Evolutionary conservation across 2,797 vertebrate species (phyloP), one percentile per base, ranked within the genome.

Genomic region (Menidia menidia): DNA sequence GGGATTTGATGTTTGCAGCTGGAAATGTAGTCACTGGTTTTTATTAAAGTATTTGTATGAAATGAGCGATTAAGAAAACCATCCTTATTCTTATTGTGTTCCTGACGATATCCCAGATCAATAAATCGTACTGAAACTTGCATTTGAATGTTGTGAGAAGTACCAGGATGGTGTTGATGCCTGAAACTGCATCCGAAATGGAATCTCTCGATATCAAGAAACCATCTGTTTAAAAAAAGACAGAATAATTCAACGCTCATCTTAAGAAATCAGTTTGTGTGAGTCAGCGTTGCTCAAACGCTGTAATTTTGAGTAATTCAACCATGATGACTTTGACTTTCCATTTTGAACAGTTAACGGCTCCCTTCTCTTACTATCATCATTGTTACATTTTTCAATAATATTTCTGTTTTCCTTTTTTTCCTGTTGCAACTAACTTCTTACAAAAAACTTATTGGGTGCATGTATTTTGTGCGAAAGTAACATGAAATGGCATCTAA

Each of bases 1-100:
- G 42, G 52, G 68, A 58, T 80, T 68, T 75, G 78, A 61, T 60
- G 69, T 62, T 73, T 85, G 32, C 45, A 57, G 54, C 65, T 72
- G 53, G 41, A 65, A 45, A 11, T 55, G 30, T 68, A 75, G 69
- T 73, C 67, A 51, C 12, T 45, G 73, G 70, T 79, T 74, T 79
- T 68, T 80, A 52, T 52, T 30, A 31, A 15, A 52, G 30, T 6
- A 4, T 31, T 2, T 31, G 13, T 52, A 13, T 4, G 25, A 25
- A 25, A 25, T 25, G 25, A 25, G 25, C 25, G 1, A 25, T 25
- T 25, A 25, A 25, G 25, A 52, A 7, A 13, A 31, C 12, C 2
- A 6, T 31, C 30, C 6, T 52, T 52, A 0, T 3, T 14, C 12
- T 3, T 25, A 12, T 31, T 52, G 10, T 39, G 35, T 31, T 52